Conservation (phyloP, 2,113 vertebrate species). For the Boleophthalmus pectinirostris region DNA sequence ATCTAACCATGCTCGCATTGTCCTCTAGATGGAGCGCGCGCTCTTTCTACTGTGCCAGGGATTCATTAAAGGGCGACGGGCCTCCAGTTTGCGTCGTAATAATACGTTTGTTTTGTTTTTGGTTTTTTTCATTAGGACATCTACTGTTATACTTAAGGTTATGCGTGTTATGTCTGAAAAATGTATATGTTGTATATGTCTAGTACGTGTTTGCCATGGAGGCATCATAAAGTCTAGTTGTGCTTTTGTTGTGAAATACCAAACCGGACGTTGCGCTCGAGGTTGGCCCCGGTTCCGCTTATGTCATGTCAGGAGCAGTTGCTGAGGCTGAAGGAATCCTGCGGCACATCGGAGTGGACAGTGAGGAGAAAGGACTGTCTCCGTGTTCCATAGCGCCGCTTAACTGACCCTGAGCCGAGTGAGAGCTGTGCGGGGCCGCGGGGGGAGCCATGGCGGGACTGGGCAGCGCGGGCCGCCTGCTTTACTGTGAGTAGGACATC, state of each 20-base stretch:
- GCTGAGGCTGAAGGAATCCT: constrained; percentile 53
- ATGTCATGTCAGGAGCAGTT: not conserved
- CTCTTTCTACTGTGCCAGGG: no score
- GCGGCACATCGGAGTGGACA: not conserved
- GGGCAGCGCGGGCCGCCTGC: constrained; percentile 63
- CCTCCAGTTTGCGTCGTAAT: no score
- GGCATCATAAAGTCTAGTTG: no score
- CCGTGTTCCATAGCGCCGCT: not conserved
- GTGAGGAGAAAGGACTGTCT: not conserved
- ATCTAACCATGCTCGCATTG: no score
- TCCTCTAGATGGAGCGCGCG: no score
- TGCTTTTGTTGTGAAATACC: constrained; percentile 20
- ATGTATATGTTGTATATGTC: no score
- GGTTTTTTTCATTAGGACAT: no score
- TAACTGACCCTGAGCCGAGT: not conserved
- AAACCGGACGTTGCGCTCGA: constrained; percentile 22
- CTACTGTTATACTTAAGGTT: no score
- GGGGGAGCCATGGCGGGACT: constrained; percentile 64
- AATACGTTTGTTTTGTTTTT: no score
- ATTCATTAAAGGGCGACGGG: no score
- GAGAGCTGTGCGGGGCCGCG: not conserved
- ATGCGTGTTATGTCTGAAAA: no score
- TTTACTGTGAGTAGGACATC: constrained; percentile 66
- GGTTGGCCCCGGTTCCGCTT: accelerated
- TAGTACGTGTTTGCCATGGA: no score